These are phyloP conservation scores for Alligator mississippiensis DNA, from an alignment of 2,113 vertebrate genomes.

Conservation along the genomic window DNA sequence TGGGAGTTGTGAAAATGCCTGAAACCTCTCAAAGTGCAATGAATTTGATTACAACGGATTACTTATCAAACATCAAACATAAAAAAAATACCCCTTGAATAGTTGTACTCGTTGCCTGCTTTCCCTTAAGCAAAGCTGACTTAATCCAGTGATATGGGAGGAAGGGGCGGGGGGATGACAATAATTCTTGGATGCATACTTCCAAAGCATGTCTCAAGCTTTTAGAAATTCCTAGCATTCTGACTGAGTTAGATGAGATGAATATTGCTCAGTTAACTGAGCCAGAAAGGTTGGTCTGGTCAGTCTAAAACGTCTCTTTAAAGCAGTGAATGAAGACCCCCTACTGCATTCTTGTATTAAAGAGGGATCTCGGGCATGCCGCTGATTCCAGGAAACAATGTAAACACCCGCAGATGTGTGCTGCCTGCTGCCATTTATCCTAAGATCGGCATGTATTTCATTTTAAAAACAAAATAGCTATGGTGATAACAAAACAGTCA, in stretches of 20 bases:
- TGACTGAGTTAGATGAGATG: neutral
- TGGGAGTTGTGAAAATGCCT: too few species aligned
- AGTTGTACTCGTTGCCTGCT: neutral
- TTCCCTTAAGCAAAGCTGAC: neutral
- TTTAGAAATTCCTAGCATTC: constrained; percentile 26
- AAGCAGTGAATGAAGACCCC: neutral
- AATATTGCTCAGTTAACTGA: neutral
- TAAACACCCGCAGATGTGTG: neutral
- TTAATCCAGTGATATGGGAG: neutral
- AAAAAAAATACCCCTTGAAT: neutral
- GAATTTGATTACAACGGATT: neutral
- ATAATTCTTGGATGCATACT: neutral
- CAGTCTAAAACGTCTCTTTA: neutral
- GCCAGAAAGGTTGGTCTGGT: neutral
- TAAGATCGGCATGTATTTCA: neutral
- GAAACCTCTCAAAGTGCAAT: too few species aligned
- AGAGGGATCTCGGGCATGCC: neutral
- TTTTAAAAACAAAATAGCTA: neutral
- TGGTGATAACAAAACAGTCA: neutral
- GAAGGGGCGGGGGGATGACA: neutral
- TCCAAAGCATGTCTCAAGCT: neutral
- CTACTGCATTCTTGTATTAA: neutral
- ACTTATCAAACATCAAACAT: neutral
- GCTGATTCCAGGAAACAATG: neutral
- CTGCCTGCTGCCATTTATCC: neutral